Base-by-base conservation (phyloP, 2,113 vertebrate species). In the Coracopsis vasa region DNA sequence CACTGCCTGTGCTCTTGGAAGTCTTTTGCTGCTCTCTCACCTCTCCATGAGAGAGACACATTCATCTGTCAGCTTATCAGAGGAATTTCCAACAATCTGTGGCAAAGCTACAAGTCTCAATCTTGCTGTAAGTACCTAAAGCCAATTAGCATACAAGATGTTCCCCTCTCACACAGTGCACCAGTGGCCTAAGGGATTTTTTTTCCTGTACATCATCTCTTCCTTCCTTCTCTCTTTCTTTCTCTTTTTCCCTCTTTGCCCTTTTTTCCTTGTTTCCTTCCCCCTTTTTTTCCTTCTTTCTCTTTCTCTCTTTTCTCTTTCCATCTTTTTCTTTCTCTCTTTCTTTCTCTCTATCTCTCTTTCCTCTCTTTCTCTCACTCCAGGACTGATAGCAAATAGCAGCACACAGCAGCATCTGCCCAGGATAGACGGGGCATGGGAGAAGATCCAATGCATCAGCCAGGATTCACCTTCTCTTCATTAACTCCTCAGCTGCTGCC, bases 71-170 rank as follows among this genome's bases (percentile, higher is more conserved):
- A 92, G 82, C 94, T 97, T 95, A 93, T 96, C 92, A 17, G 74
- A 97, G 92, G 95, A 93, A 93, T 96, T 96, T 94, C 96, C 90
- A 92, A 50, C 91, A 77, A 94, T 90, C 90, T 86, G 94, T 88
- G 91, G 86, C 83, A 92, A 89, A 33, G 54, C 62, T 85, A 79
- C 86, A 79, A 94, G 92, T 85, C 91, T 95, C 88, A 92, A 94
- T 94, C 97, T 90, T 70, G 96, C 88, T 92, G 92, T 93, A 96
- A 95, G 95, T 87, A 92, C 94, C 91, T 72, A 66, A 86, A 88
- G 90, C 93, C 95, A 96, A 97, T 97, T 97, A 97, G 95, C 94
- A 95, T 91, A 92, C 92, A 95, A 44, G 53, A 94, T 88, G 88
- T 91, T 95, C 85, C 90, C 86, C 77, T 70, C 92, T 92, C 95